Evolutionary conservation across 2,888 invertebrate species (phyloP).

Genomic region (Ichneumon xanthorius): DNA sequence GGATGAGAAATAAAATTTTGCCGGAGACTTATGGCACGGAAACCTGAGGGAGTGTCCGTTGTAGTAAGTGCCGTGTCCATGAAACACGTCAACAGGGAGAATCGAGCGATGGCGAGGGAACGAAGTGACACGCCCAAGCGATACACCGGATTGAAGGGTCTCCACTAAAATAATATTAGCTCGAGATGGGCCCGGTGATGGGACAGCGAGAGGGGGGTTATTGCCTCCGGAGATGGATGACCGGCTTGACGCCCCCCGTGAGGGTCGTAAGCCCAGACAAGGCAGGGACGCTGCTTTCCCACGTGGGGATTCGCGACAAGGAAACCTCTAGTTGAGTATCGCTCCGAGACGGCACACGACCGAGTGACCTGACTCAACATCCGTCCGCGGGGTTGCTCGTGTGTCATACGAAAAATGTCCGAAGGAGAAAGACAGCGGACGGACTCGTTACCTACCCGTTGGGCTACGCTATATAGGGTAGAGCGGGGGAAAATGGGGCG

Average conservation of each 20-base stretch:
- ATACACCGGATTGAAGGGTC: constrained; percentile 65
- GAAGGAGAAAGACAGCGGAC: not conserved
- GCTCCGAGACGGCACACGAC: constrained; percentile 43
- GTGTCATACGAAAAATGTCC: constrained; percentile 38
- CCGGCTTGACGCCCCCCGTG: constrained; percentile 32
- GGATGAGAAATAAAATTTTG: constrained; percentile 43
- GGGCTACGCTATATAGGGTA: too few species aligned
- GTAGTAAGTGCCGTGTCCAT: constrained; percentile 5
- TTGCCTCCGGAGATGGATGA: constrained; percentile 67
- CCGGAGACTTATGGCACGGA: constrained; percentile 13
- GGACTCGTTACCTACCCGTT: constrained; percentile 19
- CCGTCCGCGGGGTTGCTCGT: constrained; percentile 21
- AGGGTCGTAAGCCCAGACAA: constrained; percentile 50
- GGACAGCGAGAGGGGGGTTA: constrained; percentile 66
- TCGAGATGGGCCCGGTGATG: constrained; percentile 73
- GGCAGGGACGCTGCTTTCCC: constrained; percentile 38
- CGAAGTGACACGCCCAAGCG: constrained; percentile 58
- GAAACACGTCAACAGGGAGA: constrained; percentile 22
- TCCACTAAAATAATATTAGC: constrained; percentile 77
- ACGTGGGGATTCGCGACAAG: constrained; percentile 38
- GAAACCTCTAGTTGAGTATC: constrained; percentile 34
- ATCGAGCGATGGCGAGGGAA: constrained; percentile 21
- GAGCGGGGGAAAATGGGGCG: too few species aligned
- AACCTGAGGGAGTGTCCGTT: constrained; percentile 30
- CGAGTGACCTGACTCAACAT: constrained; percentile 48